Conservation (phyloP, 1,140 invertebrate species). For the Megalopta genalis region DNA sequence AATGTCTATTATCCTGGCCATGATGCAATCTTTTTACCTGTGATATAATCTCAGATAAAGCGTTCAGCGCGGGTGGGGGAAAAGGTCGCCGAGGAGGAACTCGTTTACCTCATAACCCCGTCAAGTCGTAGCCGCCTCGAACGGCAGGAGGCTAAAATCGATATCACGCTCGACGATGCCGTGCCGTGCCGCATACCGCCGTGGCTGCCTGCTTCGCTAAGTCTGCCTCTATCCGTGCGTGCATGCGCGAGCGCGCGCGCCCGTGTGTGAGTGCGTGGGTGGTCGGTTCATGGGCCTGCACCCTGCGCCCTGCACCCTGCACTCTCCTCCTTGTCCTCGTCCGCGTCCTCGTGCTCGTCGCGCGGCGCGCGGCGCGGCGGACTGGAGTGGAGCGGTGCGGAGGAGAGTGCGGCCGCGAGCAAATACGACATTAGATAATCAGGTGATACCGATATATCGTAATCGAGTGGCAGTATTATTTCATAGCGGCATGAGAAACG, state of each 20-base stretch:
- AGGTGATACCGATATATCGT: constrained; percentile 20
- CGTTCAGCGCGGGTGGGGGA: not conserved
- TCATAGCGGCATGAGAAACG: constrained; percentile 17
- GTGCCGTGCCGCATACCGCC: not conserved
- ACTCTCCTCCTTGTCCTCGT: too few species aligned
- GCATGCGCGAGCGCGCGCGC: too few species aligned
- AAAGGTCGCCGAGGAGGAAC: constrained; percentile 26
- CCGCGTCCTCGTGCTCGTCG: too few species aligned
- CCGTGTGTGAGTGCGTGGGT: not conserved
- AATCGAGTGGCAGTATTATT: constrained; percentile 28
- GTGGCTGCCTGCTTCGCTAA: not conserved
- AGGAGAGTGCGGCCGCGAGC: too few species aligned
- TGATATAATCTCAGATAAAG: constrained; percentile 57
- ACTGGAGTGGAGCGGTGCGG: too few species aligned
- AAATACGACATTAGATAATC: constrained; percentile 46
- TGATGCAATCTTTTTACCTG: constrained; percentile 56
- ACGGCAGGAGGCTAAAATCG: constrained; percentile 38
- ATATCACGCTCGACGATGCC: constrained; percentile 9
- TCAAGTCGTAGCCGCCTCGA: constrained; percentile 32
- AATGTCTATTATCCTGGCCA: constrained; percentile 28
- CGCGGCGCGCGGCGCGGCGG: too few species aligned
- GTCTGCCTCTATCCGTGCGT: too few species aligned
- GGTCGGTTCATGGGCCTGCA: constrained; percentile 7
- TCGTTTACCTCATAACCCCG: constrained; percentile 54
- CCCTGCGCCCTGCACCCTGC: not conserved